A percentile compares a stretch with the other conserved stretches of the same genome.
Conservation (phyloP, 37 sponge, comb jelly and placozoan genomes). For the Amphimedon queenslandica region DNA sequence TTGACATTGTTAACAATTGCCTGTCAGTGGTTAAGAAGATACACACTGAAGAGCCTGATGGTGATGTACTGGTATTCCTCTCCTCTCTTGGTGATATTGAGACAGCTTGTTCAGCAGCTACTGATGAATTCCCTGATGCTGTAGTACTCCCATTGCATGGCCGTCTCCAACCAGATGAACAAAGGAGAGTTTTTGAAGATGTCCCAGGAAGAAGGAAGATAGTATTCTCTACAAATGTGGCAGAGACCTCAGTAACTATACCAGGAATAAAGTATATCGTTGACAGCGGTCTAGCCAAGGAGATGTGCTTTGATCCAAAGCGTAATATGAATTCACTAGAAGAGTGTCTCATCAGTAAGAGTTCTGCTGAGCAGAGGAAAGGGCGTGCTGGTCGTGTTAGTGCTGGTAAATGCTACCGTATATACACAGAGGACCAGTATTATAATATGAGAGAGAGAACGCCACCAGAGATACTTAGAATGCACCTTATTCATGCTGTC, state of each 20-base stretch:
- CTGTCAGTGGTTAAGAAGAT: constrained; percentile 23
- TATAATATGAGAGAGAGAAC: constrained; percentile 29
- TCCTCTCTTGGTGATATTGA: constrained; percentile 75
- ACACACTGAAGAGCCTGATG: constrained; percentile 23
- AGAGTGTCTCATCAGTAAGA: constrained; percentile 49
- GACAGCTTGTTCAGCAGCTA: constrained; percentile 32
- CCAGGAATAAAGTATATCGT: constrained; percentile 78
- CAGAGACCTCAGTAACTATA: constrained; percentile 90
- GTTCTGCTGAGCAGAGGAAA: constrained; percentile 78
- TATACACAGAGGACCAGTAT: constrained; percentile 51
- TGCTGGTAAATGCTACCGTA: constrained; percentile 73
- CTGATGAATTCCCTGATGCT: background rate
- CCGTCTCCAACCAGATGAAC: constrained; percentile 75
- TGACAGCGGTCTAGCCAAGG: constrained; percentile 80
- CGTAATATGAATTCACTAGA: constrained; percentile 67
- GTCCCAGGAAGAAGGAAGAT: constrained; percentile 33
- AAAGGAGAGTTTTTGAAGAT: constrained; percentile 63
- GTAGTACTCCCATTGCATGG: constrained; percentile 75
- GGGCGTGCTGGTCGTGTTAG: constrained; percentile 75
- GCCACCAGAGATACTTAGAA: constrained; percentile 66
- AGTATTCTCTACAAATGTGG: constrained; percentile 84
- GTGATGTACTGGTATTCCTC: constrained; percentile 87
- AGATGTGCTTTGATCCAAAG: constrained; percentile 57
- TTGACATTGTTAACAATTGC: background rate
- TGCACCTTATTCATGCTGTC: constrained; percentile 46